These are phyloP conservation scores for Saxicola maurus DNA, from an alignment of 2,797 vertebrate genomes.

Conservation along the genomic window DNA sequence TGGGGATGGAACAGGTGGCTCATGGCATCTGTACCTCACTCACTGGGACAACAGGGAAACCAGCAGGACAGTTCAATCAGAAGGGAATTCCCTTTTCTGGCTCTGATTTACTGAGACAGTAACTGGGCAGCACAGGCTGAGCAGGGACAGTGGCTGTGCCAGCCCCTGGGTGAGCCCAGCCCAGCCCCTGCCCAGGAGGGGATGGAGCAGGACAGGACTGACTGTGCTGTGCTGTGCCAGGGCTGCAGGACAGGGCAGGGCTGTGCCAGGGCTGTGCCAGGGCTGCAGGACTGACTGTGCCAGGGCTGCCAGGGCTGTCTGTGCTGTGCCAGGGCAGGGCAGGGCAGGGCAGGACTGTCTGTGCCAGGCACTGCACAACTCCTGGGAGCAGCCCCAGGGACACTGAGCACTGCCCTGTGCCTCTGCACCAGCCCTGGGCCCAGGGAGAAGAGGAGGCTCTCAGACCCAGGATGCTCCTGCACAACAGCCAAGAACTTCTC, in stretches of 20 bases:
- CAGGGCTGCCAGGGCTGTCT: no score
- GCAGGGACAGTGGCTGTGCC: background rate
- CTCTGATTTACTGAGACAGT: background rate
- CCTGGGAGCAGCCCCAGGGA: rapidly evolving
- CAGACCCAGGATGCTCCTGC: rapidly evolving
- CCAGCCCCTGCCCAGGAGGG: no score
- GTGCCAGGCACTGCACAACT: background rate
- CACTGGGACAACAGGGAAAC: background rate
- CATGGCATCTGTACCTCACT: background rate
- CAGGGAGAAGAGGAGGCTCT: rapidly evolving
- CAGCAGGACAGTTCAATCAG: background rate
- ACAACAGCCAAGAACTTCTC: rapidly evolving
- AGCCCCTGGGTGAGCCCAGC: background rate
- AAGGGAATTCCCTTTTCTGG: background rate
- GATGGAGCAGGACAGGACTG: no score
- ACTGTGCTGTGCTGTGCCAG: no score
- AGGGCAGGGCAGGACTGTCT: no score
- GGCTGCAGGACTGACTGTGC: background rate
- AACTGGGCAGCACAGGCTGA: rapidly evolving
- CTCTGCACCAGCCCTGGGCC: rapidly evolving
- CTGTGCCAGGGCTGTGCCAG: no score
- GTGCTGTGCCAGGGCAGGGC: no score
- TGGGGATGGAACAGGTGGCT: background rate
- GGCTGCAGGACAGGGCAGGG: no score
- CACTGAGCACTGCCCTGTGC: rapidly evolving